Percentiles rank a stretch among this genome's conserved stretches.
Conservation (phyloP, 2,888 invertebrate genomes). For the Leucophenga montana region DNA sequence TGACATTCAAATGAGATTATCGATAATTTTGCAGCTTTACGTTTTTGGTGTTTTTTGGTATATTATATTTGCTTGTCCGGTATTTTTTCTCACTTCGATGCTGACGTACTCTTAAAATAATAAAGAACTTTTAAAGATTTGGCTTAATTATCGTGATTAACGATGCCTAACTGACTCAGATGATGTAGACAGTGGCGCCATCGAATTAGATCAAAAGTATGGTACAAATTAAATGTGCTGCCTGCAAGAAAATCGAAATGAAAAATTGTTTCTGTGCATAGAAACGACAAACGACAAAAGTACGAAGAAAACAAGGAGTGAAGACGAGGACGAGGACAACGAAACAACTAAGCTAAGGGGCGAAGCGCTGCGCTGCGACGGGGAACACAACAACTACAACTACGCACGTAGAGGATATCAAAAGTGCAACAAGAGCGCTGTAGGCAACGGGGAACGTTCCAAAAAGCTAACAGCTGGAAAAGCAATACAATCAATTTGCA, state of each 20-base stretch:
- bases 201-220: conserved; percentile 1
- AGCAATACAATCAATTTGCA: conserved; percentile 7
- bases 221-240: conserved; percentile 7
- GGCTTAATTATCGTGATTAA: too few species aligned
- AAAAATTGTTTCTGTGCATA: conserved; percentile 57
- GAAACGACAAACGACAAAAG: conserved; percentile 28
- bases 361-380: conserved; percentile 2
- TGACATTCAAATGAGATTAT: too few species aligned
- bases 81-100: too few species aligned
- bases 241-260: conserved; percentile 35
- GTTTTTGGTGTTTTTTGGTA: too few species aligned
- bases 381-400: too few species aligned
- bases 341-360: conserved; percentile 1
- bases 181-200: too few species aligned
- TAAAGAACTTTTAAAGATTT: too few species aligned
- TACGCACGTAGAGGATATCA: conserved; percentile 18
- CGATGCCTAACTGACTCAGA: too few species aligned
- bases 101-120: too few species aligned
- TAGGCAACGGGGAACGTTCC: conserved; percentile 28
- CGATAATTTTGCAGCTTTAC: too few species aligned
- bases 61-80: too few species aligned
- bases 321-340: neutral
- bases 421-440: conserved; percentile 33
- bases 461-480: conserved; percentile 48
- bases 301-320: conserved; percentile 14